phyloP scores from a whole-genome alignment of 1,140 invertebrate genomes.

The Dolichoris vasculosae region DNA sequence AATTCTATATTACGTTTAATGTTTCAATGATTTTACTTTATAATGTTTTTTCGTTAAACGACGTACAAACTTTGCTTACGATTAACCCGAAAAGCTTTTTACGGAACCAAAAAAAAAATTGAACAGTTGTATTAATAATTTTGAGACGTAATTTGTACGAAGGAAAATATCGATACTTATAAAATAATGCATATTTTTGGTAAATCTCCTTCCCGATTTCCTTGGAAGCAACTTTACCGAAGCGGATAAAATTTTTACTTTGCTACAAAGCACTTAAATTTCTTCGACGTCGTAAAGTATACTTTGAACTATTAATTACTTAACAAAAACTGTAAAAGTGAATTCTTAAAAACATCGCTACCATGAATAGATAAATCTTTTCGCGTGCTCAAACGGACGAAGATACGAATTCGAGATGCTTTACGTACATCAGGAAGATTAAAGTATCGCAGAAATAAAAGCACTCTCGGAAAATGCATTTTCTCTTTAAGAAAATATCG shows the following conservation, averaged over 20 bases:
- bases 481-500: neutral
- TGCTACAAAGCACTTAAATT: neutral
- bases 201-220: neutral
- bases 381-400: neutral
- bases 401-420: neutral
- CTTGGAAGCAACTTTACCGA: neutral
- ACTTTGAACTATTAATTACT: neutral
- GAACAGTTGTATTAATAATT: neutral
- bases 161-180: neutral
- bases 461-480: neutral
- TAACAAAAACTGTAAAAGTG: neutral
- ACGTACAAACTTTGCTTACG: no score
- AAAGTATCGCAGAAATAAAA: neutral
- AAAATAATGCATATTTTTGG: neutral
- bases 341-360: neutral
- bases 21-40: no score
- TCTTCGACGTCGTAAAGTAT: neutral
- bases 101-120: neutral
- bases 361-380: neutral
- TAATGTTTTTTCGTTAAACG: no score
- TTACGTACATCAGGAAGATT: slow-evolving; percentile 28
- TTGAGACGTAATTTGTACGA: neutral
- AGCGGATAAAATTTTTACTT: neutral
- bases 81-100: neutral
- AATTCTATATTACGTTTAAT: no score